phyloP scores from a whole-genome alignment of 2,888 invertebrate genomes.

The Nymphalis urticae region DNA sequence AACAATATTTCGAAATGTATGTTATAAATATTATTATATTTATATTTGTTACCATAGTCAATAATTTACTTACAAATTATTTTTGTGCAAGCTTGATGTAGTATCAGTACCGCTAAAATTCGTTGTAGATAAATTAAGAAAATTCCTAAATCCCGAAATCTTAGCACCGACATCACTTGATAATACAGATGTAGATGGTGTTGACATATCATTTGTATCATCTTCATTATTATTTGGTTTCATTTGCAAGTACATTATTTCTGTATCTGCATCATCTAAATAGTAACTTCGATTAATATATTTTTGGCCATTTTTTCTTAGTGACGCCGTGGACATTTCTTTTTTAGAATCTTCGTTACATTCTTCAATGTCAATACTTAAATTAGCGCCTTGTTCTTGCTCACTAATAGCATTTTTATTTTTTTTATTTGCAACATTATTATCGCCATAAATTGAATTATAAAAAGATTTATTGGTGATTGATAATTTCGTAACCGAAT shows the following conservation, averaged over 20 bases:
- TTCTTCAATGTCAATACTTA: conserved; percentile 40
- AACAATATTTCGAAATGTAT: not conserved
- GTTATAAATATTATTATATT: not conserved
- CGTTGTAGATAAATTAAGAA: conserved; percentile 40
- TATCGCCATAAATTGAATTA: conserved; percentile 71
- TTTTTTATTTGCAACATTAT: conserved; percentile 44
- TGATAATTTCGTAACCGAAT: conserved; percentile 71
- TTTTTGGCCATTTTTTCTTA: conserved; percentile 49
- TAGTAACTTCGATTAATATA: conserved; percentile 61
- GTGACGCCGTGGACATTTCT: conserved; percentile 39
- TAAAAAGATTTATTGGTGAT: conserved; percentile 76
- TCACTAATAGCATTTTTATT: conserved; percentile 41
- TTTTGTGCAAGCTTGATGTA: conserved; percentile 28
- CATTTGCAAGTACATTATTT: conserved; percentile 58
- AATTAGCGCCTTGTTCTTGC: conserved; percentile 44
- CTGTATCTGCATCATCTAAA: conserved; percentile 64
- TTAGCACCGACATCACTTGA: conserved; percentile 53
- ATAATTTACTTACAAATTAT: conserved; percentile 28
- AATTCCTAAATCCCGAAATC: conserved; percentile 38
- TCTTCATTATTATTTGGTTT: conserved; percentile 48
- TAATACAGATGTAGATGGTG: conserved; percentile 51
- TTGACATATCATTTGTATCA: conserved; percentile 43
- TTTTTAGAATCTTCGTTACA: conserved; percentile 42
- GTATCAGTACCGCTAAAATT: conserved; percentile 39
- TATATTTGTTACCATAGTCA: not conserved